These are phyloP conservation scores for Poecilia gillii DNA, from an alignment of 2,797 vertebrate genomes.

Conservation along the genomic window DNA sequence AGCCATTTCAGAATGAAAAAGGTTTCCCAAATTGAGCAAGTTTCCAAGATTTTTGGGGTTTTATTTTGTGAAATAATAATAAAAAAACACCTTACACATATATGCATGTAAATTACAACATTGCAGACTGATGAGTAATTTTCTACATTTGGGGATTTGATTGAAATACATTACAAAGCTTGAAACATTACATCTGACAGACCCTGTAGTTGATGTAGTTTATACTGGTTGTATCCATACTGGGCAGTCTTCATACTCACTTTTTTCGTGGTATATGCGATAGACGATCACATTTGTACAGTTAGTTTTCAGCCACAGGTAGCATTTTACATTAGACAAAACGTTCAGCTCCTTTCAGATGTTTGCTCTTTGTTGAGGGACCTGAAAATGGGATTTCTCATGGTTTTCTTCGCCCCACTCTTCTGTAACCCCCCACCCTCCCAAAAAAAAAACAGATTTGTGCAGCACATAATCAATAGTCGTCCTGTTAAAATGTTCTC, in stretches of 20 bases:
- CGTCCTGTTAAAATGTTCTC: not conserved
- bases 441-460: not conserved
- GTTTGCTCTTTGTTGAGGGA: not conserved
- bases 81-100: too few relatives aligned
- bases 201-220: too few relatives aligned
- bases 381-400: not conserved
- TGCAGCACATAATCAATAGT: not conserved
- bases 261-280: not conserved
- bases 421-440: not conserved
- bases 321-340: not conserved
- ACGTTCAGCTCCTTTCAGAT: not conserved
- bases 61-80: not conserved
- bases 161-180: not conserved
- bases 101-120: not conserved
- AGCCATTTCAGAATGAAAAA: not conserved
- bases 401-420: not conserved
- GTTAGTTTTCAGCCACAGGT: not conserved
- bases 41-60: not conserved
- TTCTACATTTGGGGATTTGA: not conserved
- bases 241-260: not conserved
- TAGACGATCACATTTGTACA: not conserved
- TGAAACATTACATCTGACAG: too few relatives aligned
- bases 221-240: not conserved
- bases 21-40: not conserved
- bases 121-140: not conserved